Conservation (phyloP, 2,797 vertebrate species). For the Chloroceryle amazona region DNA sequence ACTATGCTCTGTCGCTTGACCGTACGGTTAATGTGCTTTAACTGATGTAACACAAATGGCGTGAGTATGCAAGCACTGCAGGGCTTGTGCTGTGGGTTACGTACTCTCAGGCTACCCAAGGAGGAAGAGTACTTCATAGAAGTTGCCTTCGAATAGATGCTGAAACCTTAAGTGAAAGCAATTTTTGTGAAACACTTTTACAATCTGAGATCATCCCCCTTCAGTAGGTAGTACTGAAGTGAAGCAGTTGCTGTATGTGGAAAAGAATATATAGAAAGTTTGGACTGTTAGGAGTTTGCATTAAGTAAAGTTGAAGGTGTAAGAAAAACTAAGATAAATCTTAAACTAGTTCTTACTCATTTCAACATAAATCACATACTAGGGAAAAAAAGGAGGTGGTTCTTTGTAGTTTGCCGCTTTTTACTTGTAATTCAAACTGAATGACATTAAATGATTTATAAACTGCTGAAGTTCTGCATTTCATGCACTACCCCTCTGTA, state of each 20-base stretch:
- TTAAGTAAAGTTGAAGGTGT: neutral
- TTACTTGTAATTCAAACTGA: slow-evolving; percentile 38
- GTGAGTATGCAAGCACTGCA: neutral
- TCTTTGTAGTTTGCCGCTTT: neutral
- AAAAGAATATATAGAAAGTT: neutral
- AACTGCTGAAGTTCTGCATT: slow-evolving; percentile 38
- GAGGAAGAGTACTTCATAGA: neutral
- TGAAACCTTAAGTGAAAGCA: neutral
- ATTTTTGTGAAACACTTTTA: neutral
- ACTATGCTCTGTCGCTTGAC: neutral
- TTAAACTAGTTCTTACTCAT: neutral
- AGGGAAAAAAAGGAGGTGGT: neutral
- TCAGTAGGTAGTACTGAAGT: neutral
- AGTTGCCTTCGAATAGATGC: neutral
- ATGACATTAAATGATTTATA: slow-evolving; percentile 76
- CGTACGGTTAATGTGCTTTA: neutral
- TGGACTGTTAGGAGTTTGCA: neutral
- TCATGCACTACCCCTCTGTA: slow-evolving; percentile 38
- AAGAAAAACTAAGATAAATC: neutral
- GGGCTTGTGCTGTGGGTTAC: accelerated
- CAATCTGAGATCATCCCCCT: neutral
- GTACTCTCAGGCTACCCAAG: neutral
- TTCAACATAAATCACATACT: slow-evolving; percentile 3
- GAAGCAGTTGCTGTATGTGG: neutral
- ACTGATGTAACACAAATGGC: neutral